A percentile compares a stretch with the other conserved stretches of the same genome.
phyloP scores from a whole-genome alignment of 1,140 invertebrate genomes.

The Drosophila busckii region DNA sequence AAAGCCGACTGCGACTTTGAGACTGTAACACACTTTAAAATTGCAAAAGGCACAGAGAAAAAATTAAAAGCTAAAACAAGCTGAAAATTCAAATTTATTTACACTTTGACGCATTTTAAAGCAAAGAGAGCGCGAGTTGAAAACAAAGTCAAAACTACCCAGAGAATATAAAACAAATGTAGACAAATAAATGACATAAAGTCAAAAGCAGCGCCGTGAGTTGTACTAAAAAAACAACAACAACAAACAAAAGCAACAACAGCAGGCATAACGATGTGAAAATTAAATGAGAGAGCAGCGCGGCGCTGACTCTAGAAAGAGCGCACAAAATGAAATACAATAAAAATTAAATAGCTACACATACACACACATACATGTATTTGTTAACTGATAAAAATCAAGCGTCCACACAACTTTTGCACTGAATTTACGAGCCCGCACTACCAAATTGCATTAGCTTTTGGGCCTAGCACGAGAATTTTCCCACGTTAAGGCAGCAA shows the following conservation, averaged over 20 bases:
- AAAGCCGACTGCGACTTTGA: conserved; percentile 44
- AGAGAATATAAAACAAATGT: conserved; percentile 42
- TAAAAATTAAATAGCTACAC: conserved; percentile 45
- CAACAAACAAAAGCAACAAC: conserved; percentile 34
- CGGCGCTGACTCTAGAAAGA: not conserved
- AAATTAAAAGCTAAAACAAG: conserved; percentile 75
- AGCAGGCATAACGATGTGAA: conserved; percentile 69
- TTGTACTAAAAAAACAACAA: not conserved
- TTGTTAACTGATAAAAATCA: conserved; percentile 70
- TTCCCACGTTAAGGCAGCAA: conserved; percentile 53
- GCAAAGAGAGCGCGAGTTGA: conserved; percentile 54
- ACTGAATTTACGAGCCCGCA: conserved; percentile 66
- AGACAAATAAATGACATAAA: conserved; percentile 70
- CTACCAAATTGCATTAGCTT: conserved; percentile 61
- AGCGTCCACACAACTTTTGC: conserved; percentile 61
- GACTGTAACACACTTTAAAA: conserved; percentile 9
- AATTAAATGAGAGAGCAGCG: conserved; percentile 68
- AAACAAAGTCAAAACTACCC: conserved; percentile 12
- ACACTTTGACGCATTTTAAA: conserved; percentile 76
- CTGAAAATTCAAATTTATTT: conserved; percentile 77
- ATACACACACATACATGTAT: too few relatives aligned
- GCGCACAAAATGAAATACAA: conserved; percentile 18
- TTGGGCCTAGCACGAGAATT: conserved; percentile 63
- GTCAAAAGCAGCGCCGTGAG: too few relatives aligned
- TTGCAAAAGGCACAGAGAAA: conserved; percentile 26